Percentiles rank a stretch among this genome's conserved stretches.
phyloP scores from a whole-genome alignment of 2,113 vertebrate species.

The Calidris pugnax region DNA sequence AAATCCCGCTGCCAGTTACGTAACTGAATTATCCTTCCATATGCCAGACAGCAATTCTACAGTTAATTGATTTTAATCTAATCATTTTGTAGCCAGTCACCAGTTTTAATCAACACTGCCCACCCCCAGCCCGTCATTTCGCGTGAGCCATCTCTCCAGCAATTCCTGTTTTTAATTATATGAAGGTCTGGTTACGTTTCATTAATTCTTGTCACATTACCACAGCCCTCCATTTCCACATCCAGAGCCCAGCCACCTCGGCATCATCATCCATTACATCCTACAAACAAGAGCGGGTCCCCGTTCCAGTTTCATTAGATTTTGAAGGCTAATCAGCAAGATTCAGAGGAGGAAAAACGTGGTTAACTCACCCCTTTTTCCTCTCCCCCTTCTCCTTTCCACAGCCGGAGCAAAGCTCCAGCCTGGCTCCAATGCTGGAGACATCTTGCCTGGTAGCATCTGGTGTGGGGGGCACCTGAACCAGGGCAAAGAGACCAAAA shows the following conservation, averaged over 20 bases:
- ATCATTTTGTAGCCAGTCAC: conserved; percentile 58
- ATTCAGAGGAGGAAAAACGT: background rate
- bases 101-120: conserved; percentile 51
- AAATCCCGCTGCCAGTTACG: conserved; percentile 46
- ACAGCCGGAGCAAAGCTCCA: background rate
- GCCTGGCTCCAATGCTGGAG: background rate
- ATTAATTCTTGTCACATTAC: conserved; percentile 61
- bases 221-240: background rate
- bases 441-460: background rate
- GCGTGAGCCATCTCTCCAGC: conserved; percentile 9
- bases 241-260: background rate
- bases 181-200: background rate
- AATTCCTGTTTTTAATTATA: conserved; percentile 51
- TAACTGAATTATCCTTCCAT: conserved; percentile 62
- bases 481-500: background rate
- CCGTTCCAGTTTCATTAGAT: background rate
- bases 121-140: background rate
- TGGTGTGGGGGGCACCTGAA: background rate
- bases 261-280: background rate
- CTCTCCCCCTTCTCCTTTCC: background rate
- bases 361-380: no score
- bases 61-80: conserved; percentile 71
- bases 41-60: conserved; percentile 44
- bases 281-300: background rate
- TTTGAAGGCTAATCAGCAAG: background rate